These are phyloP conservation scores for Meloidogyne exigua DNA, from an alignment of 1,140 invertebrate genomes.

Conservation along the genomic window DNA sequence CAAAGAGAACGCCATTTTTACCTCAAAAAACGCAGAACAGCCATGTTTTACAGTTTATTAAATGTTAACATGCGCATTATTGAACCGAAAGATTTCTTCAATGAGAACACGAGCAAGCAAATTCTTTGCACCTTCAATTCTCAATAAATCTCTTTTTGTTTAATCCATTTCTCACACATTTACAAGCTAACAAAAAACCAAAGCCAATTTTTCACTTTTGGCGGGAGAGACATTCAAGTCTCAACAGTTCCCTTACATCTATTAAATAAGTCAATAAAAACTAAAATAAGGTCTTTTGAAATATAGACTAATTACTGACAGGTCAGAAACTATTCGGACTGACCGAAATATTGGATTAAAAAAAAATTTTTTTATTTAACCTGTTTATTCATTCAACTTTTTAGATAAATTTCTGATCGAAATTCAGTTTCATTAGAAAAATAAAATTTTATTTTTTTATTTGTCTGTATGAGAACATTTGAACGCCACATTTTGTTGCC, in stretches of 20 bases:
- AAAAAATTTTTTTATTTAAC: too few relatives aligned
- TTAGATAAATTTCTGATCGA: background rate
- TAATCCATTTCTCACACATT: background rate
- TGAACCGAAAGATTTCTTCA: background rate
- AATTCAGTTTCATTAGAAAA: background rate
- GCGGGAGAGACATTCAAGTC: background rate
- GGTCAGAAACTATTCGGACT: too few relatives aligned
- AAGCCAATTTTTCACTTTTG: conserved; percentile 1
- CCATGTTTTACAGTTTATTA: too few relatives aligned
- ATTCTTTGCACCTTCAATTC: background rate
- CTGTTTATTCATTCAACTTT: too few relatives aligned
- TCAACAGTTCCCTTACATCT: too few relatives aligned
- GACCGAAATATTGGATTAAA: too few relatives aligned
- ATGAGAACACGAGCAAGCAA: background rate
- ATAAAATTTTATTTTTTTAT: background rate
- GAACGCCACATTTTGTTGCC: conserved; percentile 17
- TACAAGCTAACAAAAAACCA: background rate
- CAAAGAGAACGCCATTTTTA: background rate
- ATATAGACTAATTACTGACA: too few relatives aligned
- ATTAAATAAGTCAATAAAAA: too few relatives aligned
- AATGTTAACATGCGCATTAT: background rate
- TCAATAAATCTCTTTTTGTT: background rate
- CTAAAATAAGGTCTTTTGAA: too few relatives aligned
- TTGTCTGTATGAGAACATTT: conserved; percentile 24
- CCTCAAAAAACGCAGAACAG: background rate